These are phyloP conservation scores for Suncus etruscus DNA, from an alignment of 2,113 vertebrate genomes.

Conservation along the genomic window DNA sequence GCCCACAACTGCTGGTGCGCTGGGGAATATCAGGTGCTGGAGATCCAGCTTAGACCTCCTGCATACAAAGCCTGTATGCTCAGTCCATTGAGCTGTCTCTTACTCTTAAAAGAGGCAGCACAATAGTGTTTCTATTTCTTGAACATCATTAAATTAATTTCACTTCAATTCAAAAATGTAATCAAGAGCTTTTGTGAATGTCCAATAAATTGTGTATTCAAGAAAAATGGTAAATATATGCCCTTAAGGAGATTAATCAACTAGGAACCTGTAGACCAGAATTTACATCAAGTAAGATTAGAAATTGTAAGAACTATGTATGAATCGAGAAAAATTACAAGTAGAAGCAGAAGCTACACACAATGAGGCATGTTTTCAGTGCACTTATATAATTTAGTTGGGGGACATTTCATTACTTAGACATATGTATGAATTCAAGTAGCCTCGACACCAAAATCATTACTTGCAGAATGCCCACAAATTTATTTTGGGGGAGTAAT, in stretches of 20 bases:
- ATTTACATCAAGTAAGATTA: slow-evolving; percentile 38
- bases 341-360: not conserved
- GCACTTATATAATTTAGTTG: slow-evolving; percentile 36
- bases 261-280: slow-evolving; percentile 1
- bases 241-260: slow-evolving; percentile 47
- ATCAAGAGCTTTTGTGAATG: slow-evolving; percentile 36
- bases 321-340: slow-evolving; percentile 20
- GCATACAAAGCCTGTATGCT: no score
- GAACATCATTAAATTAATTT: slow-evolving; percentile 59
- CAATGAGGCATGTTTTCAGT: slow-evolving; percentile 5
- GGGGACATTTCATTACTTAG: not conserved
- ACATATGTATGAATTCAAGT: slow-evolving; percentile 20
- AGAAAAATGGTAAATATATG: slow-evolving; percentile 32
- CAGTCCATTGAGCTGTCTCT: no score
- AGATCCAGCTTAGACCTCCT: no score
- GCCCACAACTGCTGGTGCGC: no score
- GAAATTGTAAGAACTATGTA: slow-evolving; percentile 14
- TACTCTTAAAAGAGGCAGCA: slow-evolving; percentile 4
- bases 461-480: not conserved
- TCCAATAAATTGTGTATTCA: slow-evolving; percentile 54
- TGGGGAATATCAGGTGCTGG: no score
- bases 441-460: not conserved
- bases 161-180: slow-evolving; percentile 27
- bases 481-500: slow-evolving; percentile 22
- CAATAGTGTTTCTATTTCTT: not conserved